Conservation (phyloP, 2,888 invertebrate genomes). For the Phalera bucephala region DNA sequence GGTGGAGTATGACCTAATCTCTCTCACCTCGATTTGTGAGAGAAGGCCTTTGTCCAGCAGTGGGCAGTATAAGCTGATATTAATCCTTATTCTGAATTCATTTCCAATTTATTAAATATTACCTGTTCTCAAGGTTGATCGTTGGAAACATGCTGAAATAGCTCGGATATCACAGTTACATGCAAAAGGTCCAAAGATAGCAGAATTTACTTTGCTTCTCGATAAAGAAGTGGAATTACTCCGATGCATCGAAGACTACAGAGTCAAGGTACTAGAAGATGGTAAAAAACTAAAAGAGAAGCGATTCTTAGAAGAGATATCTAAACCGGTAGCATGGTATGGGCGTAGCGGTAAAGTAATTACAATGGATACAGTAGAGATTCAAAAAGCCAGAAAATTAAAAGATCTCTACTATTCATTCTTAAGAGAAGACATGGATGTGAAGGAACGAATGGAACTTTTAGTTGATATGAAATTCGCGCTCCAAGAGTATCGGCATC, state of each 20-base stretch:
- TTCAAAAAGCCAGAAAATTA: conserved; percentile 89
- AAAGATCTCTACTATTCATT: conserved; percentile 88
- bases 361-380: conserved; percentile 91
- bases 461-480: conserved; percentile 87
- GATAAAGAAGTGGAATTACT: conserved; percentile 89
- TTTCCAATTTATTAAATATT: too few species aligned
- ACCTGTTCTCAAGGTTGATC: conserved; percentile 54
- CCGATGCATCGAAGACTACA: conserved; percentile 86
- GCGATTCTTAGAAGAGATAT: conserved; percentile 86
- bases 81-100: too few species aligned
- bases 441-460: conserved; percentile 87
- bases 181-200: conserved; percentile 86
- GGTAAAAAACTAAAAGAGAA: conserved; percentile 83
- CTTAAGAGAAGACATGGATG: conserved; percentile 78
- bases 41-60: too few species aligned
- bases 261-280: conserved; percentile 84
- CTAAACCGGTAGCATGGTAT: conserved; percentile 89
- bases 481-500: conserved; percentile 83
- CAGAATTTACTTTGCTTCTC: conserved; percentile 86
- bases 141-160: conserved; percentile 86
- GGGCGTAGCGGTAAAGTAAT: conserved; percentile 87
- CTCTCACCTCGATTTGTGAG: too few species aligned
- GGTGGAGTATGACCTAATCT: too few species aligned
- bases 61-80: too few species aligned
- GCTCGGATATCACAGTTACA: conserved; percentile 84